phyloP scores from a whole-genome alignment of 2,888 invertebrate species.

The Strigamia maritima region DNA sequence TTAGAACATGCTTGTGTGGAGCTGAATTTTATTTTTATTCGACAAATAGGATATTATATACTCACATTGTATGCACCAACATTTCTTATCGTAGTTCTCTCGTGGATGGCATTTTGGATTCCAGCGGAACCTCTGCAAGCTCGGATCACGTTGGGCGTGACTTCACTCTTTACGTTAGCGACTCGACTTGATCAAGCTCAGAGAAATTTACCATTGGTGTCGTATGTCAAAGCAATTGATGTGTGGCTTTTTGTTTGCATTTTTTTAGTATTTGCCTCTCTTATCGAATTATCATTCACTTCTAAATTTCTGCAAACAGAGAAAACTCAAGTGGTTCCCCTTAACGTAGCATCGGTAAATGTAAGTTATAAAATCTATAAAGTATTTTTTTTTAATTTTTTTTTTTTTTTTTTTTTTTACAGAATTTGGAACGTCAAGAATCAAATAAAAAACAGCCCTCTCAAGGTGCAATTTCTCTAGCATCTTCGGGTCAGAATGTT shows the following conservation, averaged over 20 bases:
- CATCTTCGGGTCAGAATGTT: background rate
- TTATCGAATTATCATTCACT: conserved; percentile 41
- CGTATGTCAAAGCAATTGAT: conserved; percentile 43
- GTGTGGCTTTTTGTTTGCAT: conserved; percentile 42
- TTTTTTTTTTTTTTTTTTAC: background rate
- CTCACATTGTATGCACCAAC: conserved; percentile 41
- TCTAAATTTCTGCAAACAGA: background rate
- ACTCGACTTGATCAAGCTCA: conserved; percentile 42
- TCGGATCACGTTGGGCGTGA: conserved; percentile 41
- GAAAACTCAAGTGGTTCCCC: background rate
- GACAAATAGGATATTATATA: conserved; percentile 15
- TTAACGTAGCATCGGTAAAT: background rate
- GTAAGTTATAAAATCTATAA: background rate
- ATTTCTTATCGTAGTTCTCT: conserved; percentile 41
- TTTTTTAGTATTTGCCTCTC: conserved; percentile 39
- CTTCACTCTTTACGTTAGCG: conserved; percentile 42
- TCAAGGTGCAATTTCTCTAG: background rate
- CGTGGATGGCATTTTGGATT: conserved; percentile 42
- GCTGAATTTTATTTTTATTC: conserved; percentile 8
- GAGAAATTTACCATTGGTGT: conserved; percentile 40
- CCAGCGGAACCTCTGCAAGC: conserved; percentile 39
- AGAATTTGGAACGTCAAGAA: background rate
- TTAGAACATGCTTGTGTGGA: conserved; percentile 4
- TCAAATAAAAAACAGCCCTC: too few relatives aligned
- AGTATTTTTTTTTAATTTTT: background rate